A percentile compares a stretch with the other conserved stretches of the same genome.
These are phyloP conservation scores for Hyalella azteca DNA, from an alignment of 2,888 invertebrate genomes.

Conservation along the genomic window DNA sequence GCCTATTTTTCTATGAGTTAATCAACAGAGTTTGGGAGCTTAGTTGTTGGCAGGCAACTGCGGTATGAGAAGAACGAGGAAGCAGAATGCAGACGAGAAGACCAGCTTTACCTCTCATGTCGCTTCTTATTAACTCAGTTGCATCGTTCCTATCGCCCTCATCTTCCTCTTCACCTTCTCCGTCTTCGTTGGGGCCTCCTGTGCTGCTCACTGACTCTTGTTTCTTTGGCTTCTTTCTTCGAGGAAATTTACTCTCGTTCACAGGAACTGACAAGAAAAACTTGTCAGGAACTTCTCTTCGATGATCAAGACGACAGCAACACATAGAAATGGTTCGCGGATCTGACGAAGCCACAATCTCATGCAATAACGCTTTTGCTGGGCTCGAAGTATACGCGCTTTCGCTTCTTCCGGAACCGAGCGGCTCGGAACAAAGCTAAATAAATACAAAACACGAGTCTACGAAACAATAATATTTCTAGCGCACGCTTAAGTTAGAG, in stretches of 20 bases:
- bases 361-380: no score
- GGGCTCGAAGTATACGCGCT: no score
- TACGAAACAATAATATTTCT: no score
- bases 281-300: not conserved
- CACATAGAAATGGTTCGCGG: no score
- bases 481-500: no score
- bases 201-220: constrained; percentile 33
- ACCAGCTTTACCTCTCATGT: constrained; percentile 54
- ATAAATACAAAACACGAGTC: no score
- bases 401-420: no score
- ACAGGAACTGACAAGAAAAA: constrained; percentile 45
- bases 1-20: not conserved
- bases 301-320: no score
- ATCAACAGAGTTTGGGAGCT: not conserved
- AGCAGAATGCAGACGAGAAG: constrained; percentile 9
- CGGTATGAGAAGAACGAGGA: not conserved
- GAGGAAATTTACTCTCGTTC: constrained; percentile 58
- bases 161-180: constrained; percentile 66
- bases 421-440: no score
- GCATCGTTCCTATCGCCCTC: constrained; percentile 73
- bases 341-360: no score
- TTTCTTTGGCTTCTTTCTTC: constrained; percentile 55
- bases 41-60: not conserved
- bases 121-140: constrained; percentile 64
- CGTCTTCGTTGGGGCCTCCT: constrained; percentile 60